Percentiles rank a stretch among this genome's conserved stretches.
Evolutionary conservation across 2,888 invertebrate genomes (phyloP).

Genomic region (Hyposoter didymator): DNA sequence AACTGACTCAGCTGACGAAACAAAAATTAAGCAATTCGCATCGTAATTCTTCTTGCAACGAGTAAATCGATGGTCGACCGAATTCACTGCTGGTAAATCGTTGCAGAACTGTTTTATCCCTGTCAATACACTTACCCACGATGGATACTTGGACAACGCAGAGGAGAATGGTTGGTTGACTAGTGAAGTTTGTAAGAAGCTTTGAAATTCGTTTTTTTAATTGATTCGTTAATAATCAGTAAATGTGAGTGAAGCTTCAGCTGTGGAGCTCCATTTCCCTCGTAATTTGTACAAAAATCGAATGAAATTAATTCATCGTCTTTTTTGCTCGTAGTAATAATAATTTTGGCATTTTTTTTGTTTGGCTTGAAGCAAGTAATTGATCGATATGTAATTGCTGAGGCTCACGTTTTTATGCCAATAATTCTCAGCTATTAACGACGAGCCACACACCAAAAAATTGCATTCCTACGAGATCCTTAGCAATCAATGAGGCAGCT

Average conservation of each 20-base stretch:
- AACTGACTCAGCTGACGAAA: too few relatives aligned
- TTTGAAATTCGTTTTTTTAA: neutral
- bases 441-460: slow-evolving; percentile 1
- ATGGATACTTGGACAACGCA: neutral
- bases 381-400: neutral
- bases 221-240: neutral
- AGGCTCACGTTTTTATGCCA: neutral
- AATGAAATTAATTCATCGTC: too few relatives aligned
- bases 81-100: neutral
- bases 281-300: too few relatives aligned
- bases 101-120: neutral
- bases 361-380: too few relatives aligned
- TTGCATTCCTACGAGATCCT: slow-evolving; percentile 20
- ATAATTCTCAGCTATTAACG: neutral
- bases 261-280: too few relatives aligned
- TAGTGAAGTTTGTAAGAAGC: neutral
- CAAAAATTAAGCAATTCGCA: too few relatives aligned
- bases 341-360: too few relatives aligned
- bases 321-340: too few relatives aligned
- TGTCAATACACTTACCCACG: neutral
- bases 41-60: too few relatives aligned
- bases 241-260: too few relatives aligned
- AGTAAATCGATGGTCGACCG: too few relatives aligned
- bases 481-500: slow-evolving; percentile 39
- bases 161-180: neutral